Conservation (phyloP, 2,797 vertebrate genomes). For the Dipus sagitta region DNA sequence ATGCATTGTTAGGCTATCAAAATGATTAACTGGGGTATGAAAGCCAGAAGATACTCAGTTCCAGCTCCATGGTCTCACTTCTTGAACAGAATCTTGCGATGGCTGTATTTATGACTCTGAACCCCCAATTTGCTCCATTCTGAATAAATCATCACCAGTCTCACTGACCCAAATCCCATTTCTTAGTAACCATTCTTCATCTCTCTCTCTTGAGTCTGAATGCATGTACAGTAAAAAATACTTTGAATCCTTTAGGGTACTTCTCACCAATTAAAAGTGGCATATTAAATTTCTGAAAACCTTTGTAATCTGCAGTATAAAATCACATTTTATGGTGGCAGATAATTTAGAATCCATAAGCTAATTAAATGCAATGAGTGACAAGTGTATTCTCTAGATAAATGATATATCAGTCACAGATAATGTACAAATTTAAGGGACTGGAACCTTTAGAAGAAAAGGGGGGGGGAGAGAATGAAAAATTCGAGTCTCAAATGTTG, state of each 20-base stretch:
- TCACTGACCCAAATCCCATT: constrained; percentile 87
- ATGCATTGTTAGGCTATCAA: constrained; percentile 87
- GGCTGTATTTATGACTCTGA: constrained; percentile 78
- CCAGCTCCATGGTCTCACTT: constrained; percentile 72
- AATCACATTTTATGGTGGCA: constrained; percentile 88
- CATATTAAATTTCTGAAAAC: constrained; percentile 89
- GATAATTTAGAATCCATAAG: constrained; percentile 89
- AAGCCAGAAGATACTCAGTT: constrained; percentile 75
- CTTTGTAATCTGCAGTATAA: constrained; percentile 89
- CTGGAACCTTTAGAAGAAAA: constrained; percentile 81
- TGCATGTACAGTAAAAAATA: constrained; percentile 83
- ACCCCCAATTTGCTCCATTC: constrained; percentile 75
- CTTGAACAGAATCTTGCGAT: constrained; percentile 70
- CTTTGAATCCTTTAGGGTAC: constrained; percentile 87
- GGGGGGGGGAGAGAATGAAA: constrained; percentile 29
- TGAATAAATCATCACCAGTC: constrained; percentile 84
- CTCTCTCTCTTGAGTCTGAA: constrained; percentile 70
- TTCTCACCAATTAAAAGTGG: constrained; percentile 87
- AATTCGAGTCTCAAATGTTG: constrained; percentile 78
- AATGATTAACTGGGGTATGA: constrained; percentile 76
- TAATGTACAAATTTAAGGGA: constrained; percentile 84
- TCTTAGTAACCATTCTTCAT: constrained; percentile 83
- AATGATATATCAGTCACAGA: constrained; percentile 85
- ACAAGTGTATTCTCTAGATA: constrained; percentile 88
- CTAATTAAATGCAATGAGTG: constrained; percentile 89